Percentiles rank a stretch among this genome's conserved stretches.
Conservation (phyloP, 2,797 vertebrate genomes). For the Mionectes olivaceus region DNA sequence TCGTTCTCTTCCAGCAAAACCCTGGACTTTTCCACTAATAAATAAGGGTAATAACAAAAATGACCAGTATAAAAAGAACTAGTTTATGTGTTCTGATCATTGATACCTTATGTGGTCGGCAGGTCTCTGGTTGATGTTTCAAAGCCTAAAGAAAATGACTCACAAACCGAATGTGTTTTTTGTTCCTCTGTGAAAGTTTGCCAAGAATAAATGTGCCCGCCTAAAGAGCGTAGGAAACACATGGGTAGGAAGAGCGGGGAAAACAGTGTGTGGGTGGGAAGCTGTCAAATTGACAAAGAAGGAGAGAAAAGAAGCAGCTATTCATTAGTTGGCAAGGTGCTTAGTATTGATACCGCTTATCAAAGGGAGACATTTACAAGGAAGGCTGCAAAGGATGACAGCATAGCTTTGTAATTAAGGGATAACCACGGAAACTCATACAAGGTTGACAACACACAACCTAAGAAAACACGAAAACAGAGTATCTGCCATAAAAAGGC, state of each 20-base stretch:
- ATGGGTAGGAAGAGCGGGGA: conserved; percentile 13
- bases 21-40: background rate
- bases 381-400: background rate
- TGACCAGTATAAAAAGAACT: background rate
- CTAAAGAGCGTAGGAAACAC: conserved; percentile 32
- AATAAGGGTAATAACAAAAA: background rate
- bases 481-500: background rate
- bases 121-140: background rate
- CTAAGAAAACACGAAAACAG: background rate
- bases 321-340: conserved; percentile 24
- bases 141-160: conserved; percentile 16
- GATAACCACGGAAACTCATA: background rate
- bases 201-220: background rate
- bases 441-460: background rate
- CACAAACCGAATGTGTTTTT: conserved; percentile 5
- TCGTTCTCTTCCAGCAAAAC: background rate
- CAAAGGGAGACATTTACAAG: conserved; percentile 19
- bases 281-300: conserved; percentile 12
- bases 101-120: background rate
- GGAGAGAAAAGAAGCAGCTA: conserved; percentile 12
- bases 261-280: background rate
- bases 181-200: background rate
- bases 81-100: background rate
- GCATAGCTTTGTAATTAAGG: background rate
- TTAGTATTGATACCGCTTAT: conserved; percentile 43